Percentiles rank a stretch among this genome's conserved stretches.
Conservation (phyloP, 35 echinoderm and acorn worm species). For the Ophioderma brevispina region DNA sequence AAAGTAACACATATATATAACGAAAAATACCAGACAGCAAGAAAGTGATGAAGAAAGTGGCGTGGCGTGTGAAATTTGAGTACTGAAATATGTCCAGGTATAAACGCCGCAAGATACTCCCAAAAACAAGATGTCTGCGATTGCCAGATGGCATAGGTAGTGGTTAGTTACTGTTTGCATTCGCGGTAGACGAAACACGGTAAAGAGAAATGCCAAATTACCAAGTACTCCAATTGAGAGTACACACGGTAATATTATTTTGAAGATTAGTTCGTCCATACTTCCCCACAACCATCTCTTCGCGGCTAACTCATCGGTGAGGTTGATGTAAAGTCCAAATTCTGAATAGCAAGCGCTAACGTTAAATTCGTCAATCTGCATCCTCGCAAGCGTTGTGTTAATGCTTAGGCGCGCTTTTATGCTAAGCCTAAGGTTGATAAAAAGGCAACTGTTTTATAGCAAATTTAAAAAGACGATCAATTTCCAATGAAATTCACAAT, state of each 20-base stretch:
- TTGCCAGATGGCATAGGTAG: constrained; percentile 81
- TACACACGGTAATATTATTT: constrained; percentile 71
- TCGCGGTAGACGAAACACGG: constrained; percentile 65
- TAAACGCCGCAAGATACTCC: constrained; percentile 45
- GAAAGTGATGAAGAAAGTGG: constrained; percentile 11
- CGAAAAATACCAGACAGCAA: constrained; percentile 59
- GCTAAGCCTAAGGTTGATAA: too few relatives aligned
- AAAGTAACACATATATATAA: constrained; percentile 37
- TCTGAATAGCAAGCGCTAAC: too few relatives aligned
- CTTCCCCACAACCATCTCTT: too few relatives aligned
- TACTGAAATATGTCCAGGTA: constrained; percentile 16
- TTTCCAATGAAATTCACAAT: too few relatives aligned
- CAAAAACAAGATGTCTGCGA: constrained; percentile 82
- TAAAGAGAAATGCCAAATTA: constrained; percentile 66
- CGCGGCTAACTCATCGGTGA: too few relatives aligned
- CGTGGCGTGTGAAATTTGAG: background rate
- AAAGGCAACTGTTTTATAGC: too few relatives aligned
- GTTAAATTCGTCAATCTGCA: too few relatives aligned
- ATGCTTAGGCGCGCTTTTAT: too few relatives aligned
- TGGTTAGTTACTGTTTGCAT: constrained; percentile 89
- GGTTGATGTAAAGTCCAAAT: too few relatives aligned
- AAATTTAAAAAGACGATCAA: too few relatives aligned
- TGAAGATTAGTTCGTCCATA: constrained; percentile 54
- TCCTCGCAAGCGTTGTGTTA: too few relatives aligned
- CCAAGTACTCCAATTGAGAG: constrained; percentile 74